These are phyloP conservation scores for Agapornis canus DNA, from an alignment of 2,797 vertebrate species.

Conservation along the genomic window DNA sequence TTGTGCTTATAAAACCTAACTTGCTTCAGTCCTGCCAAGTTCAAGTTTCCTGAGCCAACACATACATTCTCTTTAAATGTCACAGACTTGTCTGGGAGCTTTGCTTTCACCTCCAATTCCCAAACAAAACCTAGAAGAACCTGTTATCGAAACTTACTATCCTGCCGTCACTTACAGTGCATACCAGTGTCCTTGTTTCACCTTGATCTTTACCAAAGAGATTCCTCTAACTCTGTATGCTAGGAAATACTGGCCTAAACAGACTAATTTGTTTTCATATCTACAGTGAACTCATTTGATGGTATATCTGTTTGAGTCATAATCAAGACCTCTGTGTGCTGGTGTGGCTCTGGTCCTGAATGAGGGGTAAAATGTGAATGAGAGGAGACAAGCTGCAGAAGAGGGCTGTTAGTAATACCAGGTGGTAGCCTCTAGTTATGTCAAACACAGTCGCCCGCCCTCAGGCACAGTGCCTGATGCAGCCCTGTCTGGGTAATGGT, in stretches of 20 bases:
- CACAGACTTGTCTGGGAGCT: neutral
- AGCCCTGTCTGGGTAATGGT: neutral
- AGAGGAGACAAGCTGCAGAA: neutral
- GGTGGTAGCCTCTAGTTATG: neutral
- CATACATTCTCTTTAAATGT: accelerated
- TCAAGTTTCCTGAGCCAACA: neutral
- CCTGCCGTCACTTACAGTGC: neutral
- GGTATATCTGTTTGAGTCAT: neutral
- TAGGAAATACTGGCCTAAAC: neutral
- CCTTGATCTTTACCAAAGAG: neutral
- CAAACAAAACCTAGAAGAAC: neutral
- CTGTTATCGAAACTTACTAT: neutral
- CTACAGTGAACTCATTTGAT: neutral
- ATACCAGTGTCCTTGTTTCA: neutral
- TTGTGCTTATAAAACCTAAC: neutral
- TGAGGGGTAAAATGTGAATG: neutral
- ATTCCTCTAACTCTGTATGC: neutral
- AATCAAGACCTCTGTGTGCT: neutral
- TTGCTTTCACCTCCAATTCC: neutral
- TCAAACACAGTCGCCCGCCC: neutral
- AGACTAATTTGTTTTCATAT: neutral
- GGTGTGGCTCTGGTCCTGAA: neutral
- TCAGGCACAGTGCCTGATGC: neutral
- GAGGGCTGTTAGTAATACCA: neutral
- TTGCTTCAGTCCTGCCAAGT: neutral